Conservation (phyloP, 2,113 vertebrate genomes). For the Micromys minutus region DNA sequence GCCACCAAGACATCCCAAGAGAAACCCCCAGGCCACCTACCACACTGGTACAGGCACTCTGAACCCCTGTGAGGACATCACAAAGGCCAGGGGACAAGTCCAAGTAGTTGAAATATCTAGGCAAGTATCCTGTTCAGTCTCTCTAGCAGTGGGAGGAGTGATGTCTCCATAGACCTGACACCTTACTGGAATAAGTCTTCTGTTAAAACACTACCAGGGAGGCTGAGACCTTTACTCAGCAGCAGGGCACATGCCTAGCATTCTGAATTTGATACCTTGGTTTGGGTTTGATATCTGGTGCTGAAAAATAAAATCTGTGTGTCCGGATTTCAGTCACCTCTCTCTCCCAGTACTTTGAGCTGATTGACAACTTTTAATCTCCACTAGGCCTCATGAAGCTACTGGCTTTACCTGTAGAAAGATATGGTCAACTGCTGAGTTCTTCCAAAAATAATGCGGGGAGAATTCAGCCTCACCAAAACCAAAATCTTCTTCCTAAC, state of each 20-base stretch:
- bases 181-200: fast-evolving
- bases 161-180: not conserved
- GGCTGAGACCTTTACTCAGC: too few relatives aligned
- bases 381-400: not conserved
- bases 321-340: not conserved
- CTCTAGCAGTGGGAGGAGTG: not conserved
- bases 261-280: not conserved
- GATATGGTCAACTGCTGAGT: not conserved
- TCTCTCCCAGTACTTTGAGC: not conserved
- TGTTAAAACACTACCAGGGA: not conserved
- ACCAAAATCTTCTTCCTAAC: not conserved
- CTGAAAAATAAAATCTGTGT: not conserved
- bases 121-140: not conserved
- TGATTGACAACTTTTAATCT: not conserved
- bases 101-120: not conserved
- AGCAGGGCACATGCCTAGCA: not conserved
- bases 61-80: too few relatives aligned
- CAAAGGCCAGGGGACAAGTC: not conserved
- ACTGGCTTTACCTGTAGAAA: not conserved
- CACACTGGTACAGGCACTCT: fast-evolving
- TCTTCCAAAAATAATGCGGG: not conserved
- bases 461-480: not conserved
- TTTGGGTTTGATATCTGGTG: not conserved
- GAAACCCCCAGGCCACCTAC: not conserved
- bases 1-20: not conserved